Base-by-base conservation (phyloP, 2,888 invertebrate species). In the Cantharis rustica region DNA sequence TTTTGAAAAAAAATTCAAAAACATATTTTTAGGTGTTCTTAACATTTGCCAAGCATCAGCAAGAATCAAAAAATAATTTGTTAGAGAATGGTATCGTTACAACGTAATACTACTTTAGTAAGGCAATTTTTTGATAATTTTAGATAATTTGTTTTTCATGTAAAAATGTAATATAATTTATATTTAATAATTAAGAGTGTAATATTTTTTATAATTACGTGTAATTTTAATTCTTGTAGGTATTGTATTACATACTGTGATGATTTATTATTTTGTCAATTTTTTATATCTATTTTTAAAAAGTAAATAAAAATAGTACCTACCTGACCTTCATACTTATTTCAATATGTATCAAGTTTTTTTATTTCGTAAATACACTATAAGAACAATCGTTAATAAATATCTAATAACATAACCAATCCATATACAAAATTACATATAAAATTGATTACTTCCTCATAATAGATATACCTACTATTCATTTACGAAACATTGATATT, bases 21-120 rank as follows among this genome's bases (percentile, higher is more conserved):
- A 47, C 7, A 47, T 47, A n/a, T 47, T 83, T 84, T 70, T 75
- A 86, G 86, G 93, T 95, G 81, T 93, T 93, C 87, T 86, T 93
- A 73, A 91, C 92, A 81, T 93, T 93, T 85, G 93, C 93, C 1
- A 92, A 93, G 83, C 85, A 87, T 70, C 90, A 90, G 82, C 79
- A 72, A 69, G 75, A 78, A 63, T 47, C 31, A n/a, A 68, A 16
- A 47, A 47, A 5, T 47, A 47, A 47, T 47, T 47, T 47, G n/a
- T 7, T 47, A 1, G 47, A 47, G n/a, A 47, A n/a, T n/a, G n/a
- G 47, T 47, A 47, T 7, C n/a, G 7, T 47, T 47, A 9, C n/a
- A n/a, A 47, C 47, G n/a, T 47, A 47, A 47, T 47, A n/a, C 9
- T n/a, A 47, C n/a, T n/a, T n/a, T n/a, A n/a, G n/a, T n/a, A 9